A percentile compares a stretch with the other conserved stretches of the same genome.
Evolutionary conservation across 2,888 invertebrate species (phyloP).

Genomic region (Synergus itoensis): DNA sequence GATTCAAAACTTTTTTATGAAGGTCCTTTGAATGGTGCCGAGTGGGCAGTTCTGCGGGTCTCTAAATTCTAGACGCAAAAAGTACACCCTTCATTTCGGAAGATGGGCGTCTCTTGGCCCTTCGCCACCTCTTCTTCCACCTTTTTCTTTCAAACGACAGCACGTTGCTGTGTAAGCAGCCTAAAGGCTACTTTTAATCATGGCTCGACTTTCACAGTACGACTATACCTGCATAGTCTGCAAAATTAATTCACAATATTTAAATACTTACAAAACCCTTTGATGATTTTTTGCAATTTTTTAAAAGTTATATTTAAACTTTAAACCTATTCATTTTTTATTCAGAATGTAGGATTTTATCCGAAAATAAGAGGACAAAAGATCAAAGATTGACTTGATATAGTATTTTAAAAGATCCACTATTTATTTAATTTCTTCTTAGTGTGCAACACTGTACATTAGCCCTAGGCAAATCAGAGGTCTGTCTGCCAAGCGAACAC

Average conservation of each 20-base stretch:
- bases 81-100: conserved; percentile 48
- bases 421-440: background rate
- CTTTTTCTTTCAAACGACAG: conserved; percentile 54
- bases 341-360: too few species aligned
- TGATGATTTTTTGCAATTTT: too few species aligned
- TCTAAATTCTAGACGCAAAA: conserved; percentile 4
- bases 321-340: too few species aligned
- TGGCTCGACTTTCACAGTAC: conserved; percentile 33
- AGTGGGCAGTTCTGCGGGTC: conserved; percentile 36
- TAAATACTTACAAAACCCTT: background rate
- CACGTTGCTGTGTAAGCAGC: conserved; percentile 60
- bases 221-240: conserved; percentile 52
- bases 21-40: conserved; percentile 41
- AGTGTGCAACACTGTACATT: conserved; percentile 15
- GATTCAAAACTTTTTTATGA: conserved; percentile 40
- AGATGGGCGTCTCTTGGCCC: conserved; percentile 53
- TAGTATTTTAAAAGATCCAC: background rate
- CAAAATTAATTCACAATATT: conserved; percentile 44
- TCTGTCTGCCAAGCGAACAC: conserved; percentile 40
- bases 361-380: too few species aligned
- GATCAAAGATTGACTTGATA: too few species aligned
- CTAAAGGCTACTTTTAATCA: conserved; percentile 62
- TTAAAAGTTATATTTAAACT: too few species aligned
- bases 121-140: conserved; percentile 46
- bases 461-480: conserved; percentile 28